Base-by-base conservation (phyloP, 1,140 invertebrate species). In the Cephus cinctus region DNA sequence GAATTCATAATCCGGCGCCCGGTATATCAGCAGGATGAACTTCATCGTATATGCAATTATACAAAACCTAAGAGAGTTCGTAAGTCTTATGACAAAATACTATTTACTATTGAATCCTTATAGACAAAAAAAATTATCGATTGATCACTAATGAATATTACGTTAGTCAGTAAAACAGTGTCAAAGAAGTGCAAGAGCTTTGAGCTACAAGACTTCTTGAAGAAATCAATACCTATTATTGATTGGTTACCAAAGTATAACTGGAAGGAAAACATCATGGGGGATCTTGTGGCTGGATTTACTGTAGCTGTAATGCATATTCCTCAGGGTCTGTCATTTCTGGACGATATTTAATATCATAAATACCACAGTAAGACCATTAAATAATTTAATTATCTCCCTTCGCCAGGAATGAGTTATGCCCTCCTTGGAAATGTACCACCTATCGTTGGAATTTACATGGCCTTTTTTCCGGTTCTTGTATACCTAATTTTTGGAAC, bases 401-500 rank as follows among this genome's bases (percentile, higher is more conserved):
- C 47, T 45, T 53, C 75, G 77, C 18, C 64, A 92, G 91, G 93
- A 47, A 92, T 96, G 87, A 92, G 92, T 0, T 98, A 97, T 77
- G 91, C 91, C 5, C 73, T 97, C 41, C 69, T 98, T 34, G 92
- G 89, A 0, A 88, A 88, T 50, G 85, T 96, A 1, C 86, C 89
- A 0, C 89, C 95, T 0, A 87, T 96, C 21, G 83, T 88, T 44
- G 96, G 96, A 4, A 83, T 98, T 2, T 97, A 97, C 71, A 94
- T 95, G 83, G 94, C 93, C 0, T 92, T 98, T 60, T 96, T 97
- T 75, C 92, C 94, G 2, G 87, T 93, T 0, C 68, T 98, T 1
- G 78, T 96, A 4, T 98, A 98, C 69, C 83, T 90, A 42, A 75
- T 98, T 35, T 83, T 98, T 45, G 95, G 94, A 20, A 96, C 94